Evolutionary conservation across 2,888 invertebrate species (phyloP), one percentile per base, ranked within the genome.

Genomic region (Dascillus cervinus): DNA sequence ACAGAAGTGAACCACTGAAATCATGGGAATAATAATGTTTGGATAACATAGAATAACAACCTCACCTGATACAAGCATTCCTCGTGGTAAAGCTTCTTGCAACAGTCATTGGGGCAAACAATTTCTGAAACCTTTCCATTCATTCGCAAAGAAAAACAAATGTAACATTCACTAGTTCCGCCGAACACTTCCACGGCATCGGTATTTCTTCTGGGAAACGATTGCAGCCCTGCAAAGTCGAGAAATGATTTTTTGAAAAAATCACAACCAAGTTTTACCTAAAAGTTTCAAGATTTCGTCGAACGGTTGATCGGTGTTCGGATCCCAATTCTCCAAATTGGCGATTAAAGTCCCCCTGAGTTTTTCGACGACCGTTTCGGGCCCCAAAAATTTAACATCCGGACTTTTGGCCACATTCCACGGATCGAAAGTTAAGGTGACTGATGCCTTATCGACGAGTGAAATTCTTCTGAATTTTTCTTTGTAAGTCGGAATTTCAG

Each of bases 61-160:
- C 34, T 47, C 50, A 66, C 64, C 53, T 66, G 60, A 45, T 59
- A 62, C n/a, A 69, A 49, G 46, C 69, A 69, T 10, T 53, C 48
- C 1, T 37, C 44, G 35, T 68, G 69, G 36, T 58, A 69, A 26
- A 46, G 43, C 17, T 57, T 53, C 29, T 56, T 57, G 45, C 68
- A 68, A 6, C 49, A 55, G 29, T 49, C 25, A 43, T 64, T 64
- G 22, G 50, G 50, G 45, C 67, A 68, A 22, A 58, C 44, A 25
- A 63, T 47, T 32, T 65, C 64, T 0, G 66, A 66, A 17, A 66
- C 41, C 39, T 62, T 55, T 1, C 54, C 59, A 25, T 62, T 50
- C n/a, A 64, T 46, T 11, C 58, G 46, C 8, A 52, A 42, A 1
- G 55, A 54, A 34, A 63, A 64, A 43, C 67, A 69, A 37, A 69